Percentiles rank a stretch among this genome's conserved stretches.
Evolutionary conservation across 2,888 invertebrate species (phyloP).

Genomic region (Microctonus brassicae): DNA sequence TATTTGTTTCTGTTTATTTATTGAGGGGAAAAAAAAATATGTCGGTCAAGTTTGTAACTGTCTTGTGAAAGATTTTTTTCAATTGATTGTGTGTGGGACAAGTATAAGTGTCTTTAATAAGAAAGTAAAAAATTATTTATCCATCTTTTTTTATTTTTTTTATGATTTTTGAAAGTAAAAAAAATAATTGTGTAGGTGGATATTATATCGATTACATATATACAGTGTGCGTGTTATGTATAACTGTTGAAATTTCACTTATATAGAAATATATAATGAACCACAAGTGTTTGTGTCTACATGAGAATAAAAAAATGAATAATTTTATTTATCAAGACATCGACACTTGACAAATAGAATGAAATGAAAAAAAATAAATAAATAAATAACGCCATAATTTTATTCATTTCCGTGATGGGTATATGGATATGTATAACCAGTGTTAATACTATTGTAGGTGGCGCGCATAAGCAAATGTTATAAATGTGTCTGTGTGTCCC

Average conservation of each 20-base stretch:
- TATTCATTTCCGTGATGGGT: conserved; percentile 32
- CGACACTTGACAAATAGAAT: not conserved
- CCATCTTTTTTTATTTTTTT: not conserved
- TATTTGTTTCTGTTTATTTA: not conserved
- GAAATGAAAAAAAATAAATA: not conserved
- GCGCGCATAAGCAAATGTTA: not conserved
- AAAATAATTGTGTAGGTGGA: conserved; percentile 11
- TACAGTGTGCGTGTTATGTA: not conserved
- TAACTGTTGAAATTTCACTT: not conserved
- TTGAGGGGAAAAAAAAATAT: not conserved
- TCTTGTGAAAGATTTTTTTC: not conserved
- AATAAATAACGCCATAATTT: not conserved
- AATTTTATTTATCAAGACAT: not conserved
- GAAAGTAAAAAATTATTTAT: not conserved
- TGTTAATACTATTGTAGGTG: conserved; percentile 29
- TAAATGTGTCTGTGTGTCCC: conserved; percentile 39
- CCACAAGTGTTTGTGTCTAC: not conserved
- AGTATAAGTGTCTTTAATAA: not conserved
- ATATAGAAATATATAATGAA: not conserved
- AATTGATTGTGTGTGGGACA: not conserved
- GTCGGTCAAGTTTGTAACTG: not conserved
- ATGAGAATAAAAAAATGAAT: not conserved
- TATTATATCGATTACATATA: conserved; percentile 20
- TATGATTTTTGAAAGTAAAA: conserved; percentile 13
- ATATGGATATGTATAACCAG: not conserved